A percentile compares a stretch with the other conserved stretches of the same genome.
phyloP scores from a whole-genome alignment of 1,140 invertebrate species.

The Melitaea cinxia region DNA sequence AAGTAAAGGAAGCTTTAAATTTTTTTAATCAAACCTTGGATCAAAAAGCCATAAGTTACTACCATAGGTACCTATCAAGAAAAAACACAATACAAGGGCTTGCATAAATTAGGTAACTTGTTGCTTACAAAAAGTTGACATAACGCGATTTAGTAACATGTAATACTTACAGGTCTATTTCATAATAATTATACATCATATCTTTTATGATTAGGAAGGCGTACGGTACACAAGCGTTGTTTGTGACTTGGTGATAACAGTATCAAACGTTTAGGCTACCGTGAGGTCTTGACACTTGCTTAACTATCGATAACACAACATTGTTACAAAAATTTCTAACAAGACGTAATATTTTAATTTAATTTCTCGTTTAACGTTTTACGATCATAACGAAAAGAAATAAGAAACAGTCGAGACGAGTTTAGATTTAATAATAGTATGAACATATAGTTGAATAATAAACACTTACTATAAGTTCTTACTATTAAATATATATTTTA shows the following conservation, averaged over 20 bases:
- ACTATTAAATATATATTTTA: too few relatives aligned
- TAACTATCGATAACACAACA: slow-evolving; percentile 46
- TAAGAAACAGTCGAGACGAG: too few relatives aligned
- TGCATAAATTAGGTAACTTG: too few relatives aligned
- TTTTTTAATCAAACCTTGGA: too few relatives aligned
- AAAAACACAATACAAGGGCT: too few relatives aligned
- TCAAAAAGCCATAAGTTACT: too few relatives aligned
- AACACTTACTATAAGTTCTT: too few relatives aligned
- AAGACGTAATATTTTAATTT: slow-evolving; percentile 5
- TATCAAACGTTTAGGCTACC: slow-evolving; percentile 40
- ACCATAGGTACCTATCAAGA: too few relatives aligned
- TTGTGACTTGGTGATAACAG: slow-evolving; percentile 40
- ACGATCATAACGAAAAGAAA: not conserved
- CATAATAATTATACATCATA: slow-evolving; percentile 37
- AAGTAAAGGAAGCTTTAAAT: too few relatives aligned
- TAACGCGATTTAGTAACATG: not conserved
- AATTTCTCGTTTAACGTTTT: not conserved
- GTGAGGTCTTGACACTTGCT: slow-evolving; percentile 54
- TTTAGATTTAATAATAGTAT: too few relatives aligned
- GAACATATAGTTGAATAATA: too few relatives aligned
- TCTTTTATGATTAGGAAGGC: slow-evolving; percentile 39
- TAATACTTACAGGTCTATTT: slow-evolving; percentile 12
- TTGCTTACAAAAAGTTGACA: not conserved
- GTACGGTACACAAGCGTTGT: slow-evolving; percentile 24
- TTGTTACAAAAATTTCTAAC: slow-evolving; percentile 36